phyloP scores from a whole-genome alignment of 2,888 invertebrate genomes.

The Eilema caniola region DNA sequence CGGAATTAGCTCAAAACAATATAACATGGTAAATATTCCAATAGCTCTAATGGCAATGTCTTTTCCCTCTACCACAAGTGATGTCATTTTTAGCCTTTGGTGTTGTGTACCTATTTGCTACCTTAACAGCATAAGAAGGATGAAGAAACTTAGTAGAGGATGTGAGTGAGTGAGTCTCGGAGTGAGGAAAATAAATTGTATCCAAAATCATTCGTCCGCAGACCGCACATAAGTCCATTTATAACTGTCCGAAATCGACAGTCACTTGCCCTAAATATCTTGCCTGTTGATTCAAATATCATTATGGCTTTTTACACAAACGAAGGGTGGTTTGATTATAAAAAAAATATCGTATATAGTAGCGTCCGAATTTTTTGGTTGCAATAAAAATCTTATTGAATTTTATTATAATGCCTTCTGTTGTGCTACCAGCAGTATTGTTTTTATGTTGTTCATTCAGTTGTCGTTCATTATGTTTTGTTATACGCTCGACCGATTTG shows the following conservation, averaged over 20 bases:
- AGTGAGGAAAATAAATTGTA: not conserved
- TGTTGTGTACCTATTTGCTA: not conserved
- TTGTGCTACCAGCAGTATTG: not conserved
- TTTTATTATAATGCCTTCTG: not conserved
- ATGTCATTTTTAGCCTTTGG: not conserved
- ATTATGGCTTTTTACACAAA: too few species aligned
- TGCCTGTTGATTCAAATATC: not conserved
- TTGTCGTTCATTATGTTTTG: too few species aligned
- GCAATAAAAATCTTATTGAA: not conserved
- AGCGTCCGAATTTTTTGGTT: not conserved
- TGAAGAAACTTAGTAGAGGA: not conserved
- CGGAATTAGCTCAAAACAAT: too few species aligned
- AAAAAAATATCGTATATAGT: not conserved
- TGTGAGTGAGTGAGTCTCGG: too few species aligned
- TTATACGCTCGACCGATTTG: too few species aligned
- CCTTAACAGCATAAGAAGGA: too few species aligned
- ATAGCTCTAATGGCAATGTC: too few species aligned
- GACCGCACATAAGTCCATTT: not conserved
- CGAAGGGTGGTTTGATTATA: not conserved
- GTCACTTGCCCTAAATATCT: not conserved
- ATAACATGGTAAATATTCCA: too few species aligned
- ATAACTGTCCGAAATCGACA: not conserved
- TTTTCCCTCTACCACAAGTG: not conserved
- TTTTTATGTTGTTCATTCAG: not conserved
- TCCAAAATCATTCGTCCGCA: not conserved